Conservation (phyloP, 1,140 invertebrate genomes). For the Psix sp. region DNA sequence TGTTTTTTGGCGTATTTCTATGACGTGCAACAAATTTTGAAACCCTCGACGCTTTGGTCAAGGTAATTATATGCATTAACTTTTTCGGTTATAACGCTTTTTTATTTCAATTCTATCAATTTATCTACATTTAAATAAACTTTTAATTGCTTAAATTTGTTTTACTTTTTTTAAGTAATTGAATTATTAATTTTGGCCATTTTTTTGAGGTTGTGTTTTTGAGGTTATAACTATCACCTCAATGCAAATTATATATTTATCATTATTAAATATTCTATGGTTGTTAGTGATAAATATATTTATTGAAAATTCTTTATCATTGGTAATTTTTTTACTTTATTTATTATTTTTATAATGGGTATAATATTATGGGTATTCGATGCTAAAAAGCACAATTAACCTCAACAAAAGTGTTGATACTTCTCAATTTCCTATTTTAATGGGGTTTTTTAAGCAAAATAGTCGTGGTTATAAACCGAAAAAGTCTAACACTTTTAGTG, state of each 20-base stretch:
- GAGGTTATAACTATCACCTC: background rate
- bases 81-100: no score
- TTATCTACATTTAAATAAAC: no score
- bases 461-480: conserved; percentile 4
- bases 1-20: conserved; percentile 9
- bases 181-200: no score
- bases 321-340: background rate
- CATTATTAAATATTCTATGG: background rate
- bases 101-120: no score
- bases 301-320: no score
- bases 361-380: conserved; percentile 16
- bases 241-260: background rate
- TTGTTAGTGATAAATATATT: background rate
- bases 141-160: no score
- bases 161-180: no score
- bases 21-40: background rate
- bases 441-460: conserved; percentile 18
- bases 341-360: conserved; percentile 1
- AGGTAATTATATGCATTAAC: no score
- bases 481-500: conserved; percentile 5
- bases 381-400: conserved; percentile 5
- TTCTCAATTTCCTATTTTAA: background rate
- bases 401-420: conserved; percentile 12
- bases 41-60: conserved; percentile 10
- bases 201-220: no score